A percentile compares a stretch with the other conserved stretches of the same genome.
phyloP scores from a whole-genome alignment of 2,888 invertebrate species.

The Lypha dubia region DNA sequence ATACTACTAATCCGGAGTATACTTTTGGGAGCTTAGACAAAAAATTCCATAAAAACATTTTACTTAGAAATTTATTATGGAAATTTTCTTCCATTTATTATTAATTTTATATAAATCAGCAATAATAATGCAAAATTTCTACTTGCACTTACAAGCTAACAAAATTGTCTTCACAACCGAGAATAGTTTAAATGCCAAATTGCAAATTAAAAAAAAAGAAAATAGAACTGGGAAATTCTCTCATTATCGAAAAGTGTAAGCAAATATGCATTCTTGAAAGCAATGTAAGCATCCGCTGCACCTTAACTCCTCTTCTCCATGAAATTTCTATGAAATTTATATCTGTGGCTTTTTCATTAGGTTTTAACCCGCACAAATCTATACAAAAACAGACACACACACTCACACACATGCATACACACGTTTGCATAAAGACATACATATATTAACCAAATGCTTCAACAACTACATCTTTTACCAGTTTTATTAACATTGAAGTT shows the following conservation, averaged over 20 bases:
- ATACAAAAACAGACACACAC: neutral
- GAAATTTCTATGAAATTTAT: constrained; percentile 56
- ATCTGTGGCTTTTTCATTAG: constrained; percentile 66
- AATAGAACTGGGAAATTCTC: constrained; percentile 48
- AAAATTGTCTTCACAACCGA: constrained; percentile 3
- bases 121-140: constrained; percentile 25
- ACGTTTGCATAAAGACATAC: too few relatives aligned
- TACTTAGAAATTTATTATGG: constrained; percentile 49
- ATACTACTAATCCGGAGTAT: constrained; percentile 21
- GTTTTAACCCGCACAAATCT: constrained; percentile 34
- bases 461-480: constrained; percentile 18
- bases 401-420: constrained; percentile 7
- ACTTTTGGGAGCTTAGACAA: constrained; percentile 47
- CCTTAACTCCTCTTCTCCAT: neutral
- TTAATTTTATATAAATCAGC: constrained; percentile 64
- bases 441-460: constrained; percentile 6
- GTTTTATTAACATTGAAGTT: constrained; percentile 32
- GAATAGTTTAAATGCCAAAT: constrained; percentile 50
- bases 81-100: constrained; percentile 56
- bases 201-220: constrained; percentile 17
- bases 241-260: constrained; percentile 57
- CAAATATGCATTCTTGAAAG: constrained; percentile 56
- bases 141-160: neutral
- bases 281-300: constrained; percentile 19
- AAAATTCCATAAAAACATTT: constrained; percentile 29